Conservation (phyloP, 37 sponge, comb jelly and placozoan species). For the Aplysina aerophoba region DNA sequence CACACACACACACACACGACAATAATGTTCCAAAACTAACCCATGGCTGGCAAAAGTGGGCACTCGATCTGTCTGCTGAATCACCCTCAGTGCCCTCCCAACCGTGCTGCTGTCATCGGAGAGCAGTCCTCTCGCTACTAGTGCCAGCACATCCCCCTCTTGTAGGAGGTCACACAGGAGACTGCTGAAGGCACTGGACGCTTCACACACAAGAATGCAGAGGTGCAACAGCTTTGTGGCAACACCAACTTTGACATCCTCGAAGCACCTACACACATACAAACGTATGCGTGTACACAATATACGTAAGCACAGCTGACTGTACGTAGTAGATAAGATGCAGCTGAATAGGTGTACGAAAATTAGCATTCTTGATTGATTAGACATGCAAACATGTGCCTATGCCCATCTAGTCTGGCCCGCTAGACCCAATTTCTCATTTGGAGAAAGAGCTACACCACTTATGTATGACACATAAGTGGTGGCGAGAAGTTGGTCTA, state of each 20-base stretch:
- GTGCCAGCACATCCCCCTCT: background rate
- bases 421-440: too few species aligned
- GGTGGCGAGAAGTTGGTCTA: too few species aligned
- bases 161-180: conserved; percentile 14
- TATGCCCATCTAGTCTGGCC: too few species aligned
- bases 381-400: too few species aligned
- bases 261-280: background rate
- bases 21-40: too few species aligned
- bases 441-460: too few species aligned
- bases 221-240: background rate
- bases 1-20: too few species aligned
- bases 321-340: background rate
- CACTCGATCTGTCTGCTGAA: background rate
- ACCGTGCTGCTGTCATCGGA: conserved; percentile 5
- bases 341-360: too few species aligned
- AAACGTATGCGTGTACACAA: background rate
- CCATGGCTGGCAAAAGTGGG: background rate
- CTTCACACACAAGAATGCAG: background rate
- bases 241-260: background rate
- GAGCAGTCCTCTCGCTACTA: conserved; percentile 1
- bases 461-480: too few species aligned
- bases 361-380: too few species aligned
- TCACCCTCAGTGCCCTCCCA: background rate
- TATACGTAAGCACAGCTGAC: background rate
- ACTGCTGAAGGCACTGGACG: background rate